These are phyloP conservation scores for Drosophila sproati DNA, from an alignment of 1,140 invertebrate species.

Conservation along the genomic window DNA sequence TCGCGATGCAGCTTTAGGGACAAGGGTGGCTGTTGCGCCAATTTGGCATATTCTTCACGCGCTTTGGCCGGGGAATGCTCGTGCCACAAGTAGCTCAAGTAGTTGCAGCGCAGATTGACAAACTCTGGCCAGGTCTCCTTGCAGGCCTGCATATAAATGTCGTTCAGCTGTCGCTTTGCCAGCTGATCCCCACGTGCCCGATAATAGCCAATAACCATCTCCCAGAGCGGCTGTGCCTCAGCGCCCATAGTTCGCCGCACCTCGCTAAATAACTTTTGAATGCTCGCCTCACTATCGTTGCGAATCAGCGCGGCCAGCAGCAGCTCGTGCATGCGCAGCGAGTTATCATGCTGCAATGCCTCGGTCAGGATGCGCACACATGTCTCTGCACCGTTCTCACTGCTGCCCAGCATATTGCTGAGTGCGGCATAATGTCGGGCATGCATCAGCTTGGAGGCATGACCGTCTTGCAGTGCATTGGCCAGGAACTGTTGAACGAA, in stretches of 20 bases:
- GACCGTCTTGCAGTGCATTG: slow-evolving; percentile 69
- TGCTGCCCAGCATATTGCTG: slow-evolving; percentile 60
- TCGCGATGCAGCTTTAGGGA: slow-evolving; percentile 71
- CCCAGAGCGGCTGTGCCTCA: slow-evolving; percentile 55
- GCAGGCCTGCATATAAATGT: slow-evolving; percentile 68
- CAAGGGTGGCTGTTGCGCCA: slow-evolving; percentile 68
- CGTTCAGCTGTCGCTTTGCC: slow-evolving; percentile 45
- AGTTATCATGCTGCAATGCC: slow-evolving; percentile 52
- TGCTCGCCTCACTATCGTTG: slow-evolving; percentile 52
- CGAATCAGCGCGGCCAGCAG: slow-evolving; percentile 63
- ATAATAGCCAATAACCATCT: slow-evolving; percentile 64
- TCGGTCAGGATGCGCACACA: slow-evolving; percentile 63
- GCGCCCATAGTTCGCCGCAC: slow-evolving; percentile 50
- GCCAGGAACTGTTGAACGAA: slow-evolving; percentile 64
- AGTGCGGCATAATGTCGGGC: slow-evolving; percentile 62
- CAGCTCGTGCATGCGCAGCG: slow-evolving; percentile 65
- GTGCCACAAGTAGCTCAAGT: slow-evolving; percentile 67
- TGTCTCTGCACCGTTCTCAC: slow-evolving; percentile 40
- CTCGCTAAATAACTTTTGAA: slow-evolving; percentile 62
- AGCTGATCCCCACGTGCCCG: slow-evolving; percentile 44
- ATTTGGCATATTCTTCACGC: slow-evolving; percentile 64
- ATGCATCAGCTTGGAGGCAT: slow-evolving; percentile 64
- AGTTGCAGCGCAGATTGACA: slow-evolving; percentile 61
- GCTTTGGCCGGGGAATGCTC: slow-evolving; percentile 62
- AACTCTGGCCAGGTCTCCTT: slow-evolving; percentile 62